Evolutionary conservation across 1,140 invertebrate species (phyloP).

Genomic region (Nephotettix cincticeps): DNA sequence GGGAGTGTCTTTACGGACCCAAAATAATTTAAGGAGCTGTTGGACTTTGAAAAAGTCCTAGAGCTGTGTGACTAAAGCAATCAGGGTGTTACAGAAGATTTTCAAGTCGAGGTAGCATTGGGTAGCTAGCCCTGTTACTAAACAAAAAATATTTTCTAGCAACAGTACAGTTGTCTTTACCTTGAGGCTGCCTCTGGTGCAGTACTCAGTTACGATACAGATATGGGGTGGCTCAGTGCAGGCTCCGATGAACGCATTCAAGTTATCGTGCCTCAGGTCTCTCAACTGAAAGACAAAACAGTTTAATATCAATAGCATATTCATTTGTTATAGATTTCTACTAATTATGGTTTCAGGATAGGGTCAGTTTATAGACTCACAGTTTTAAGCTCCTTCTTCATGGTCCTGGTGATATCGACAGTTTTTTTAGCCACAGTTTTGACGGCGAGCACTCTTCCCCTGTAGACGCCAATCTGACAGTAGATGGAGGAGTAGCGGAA

Average conservation of each 20-base stretch:
- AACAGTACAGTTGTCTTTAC: constrained; percentile 48
- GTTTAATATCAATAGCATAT: background rate
- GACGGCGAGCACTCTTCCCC: constrained; percentile 81
- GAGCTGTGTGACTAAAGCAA: too few relatives aligned
- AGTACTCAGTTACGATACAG: constrained; percentile 89
- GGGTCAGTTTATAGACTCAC: too few relatives aligned
- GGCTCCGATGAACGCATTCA: constrained; percentile 93
- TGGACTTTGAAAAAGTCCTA: too few relatives aligned
- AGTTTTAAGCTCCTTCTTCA: constrained; percentile 95
- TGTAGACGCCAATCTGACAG: constrained; percentile 86
- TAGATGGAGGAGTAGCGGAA: constrained; percentile 85
- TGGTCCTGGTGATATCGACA: constrained; percentile 85
- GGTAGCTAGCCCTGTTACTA: too few relatives aligned
- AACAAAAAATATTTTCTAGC: too few relatives aligned
- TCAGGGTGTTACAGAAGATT: too few relatives aligned
- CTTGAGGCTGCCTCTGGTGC: constrained; percentile 84
- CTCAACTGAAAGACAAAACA: constrained; percentile 65
- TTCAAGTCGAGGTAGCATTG: too few relatives aligned
- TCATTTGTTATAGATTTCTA: background rate
- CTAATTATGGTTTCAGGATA: too few relatives aligned
- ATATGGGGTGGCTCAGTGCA: constrained; percentile 87
- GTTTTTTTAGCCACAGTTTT: constrained; percentile 82
- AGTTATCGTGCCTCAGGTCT: constrained; percentile 86
- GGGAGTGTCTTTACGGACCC: too few relatives aligned
- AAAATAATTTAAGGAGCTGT: too few relatives aligned